Percentiles rank a stretch among this genome's conserved stretches.
phyloP scores from a whole-genome alignment of 2,888 invertebrate genomes.

The Ctenicera cuprea region DNA sequence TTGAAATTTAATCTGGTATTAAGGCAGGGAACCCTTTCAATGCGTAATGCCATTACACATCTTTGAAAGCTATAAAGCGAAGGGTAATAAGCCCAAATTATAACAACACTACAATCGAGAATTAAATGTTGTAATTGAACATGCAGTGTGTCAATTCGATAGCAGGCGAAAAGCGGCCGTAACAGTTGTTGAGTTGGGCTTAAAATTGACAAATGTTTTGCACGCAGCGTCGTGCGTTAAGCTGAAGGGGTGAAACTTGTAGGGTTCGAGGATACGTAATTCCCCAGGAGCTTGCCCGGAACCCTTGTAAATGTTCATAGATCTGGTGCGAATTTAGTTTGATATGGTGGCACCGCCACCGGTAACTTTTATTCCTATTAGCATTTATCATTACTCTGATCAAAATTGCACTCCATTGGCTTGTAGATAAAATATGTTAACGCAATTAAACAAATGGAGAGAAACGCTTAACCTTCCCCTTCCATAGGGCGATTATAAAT shows the following conservation, averaged over 20 bases:
- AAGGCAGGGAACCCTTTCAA: conserved; percentile 54
- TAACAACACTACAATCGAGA: conserved; percentile 65
- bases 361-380: conserved; percentile 22
- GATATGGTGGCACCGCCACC: conserved; percentile 38
- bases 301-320: conserved; percentile 61
- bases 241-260: conserved; percentile 60
- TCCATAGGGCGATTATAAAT: neutral
- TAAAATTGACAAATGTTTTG: conserved; percentile 62
- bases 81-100: conserved; percentile 65
- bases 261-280: conserved; percentile 55
- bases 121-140: conserved; percentile 65
- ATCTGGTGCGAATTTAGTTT: conserved; percentile 54
- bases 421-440: neutral
- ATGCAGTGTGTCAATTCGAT: conserved; percentile 59
- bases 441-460: no score
- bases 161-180: conserved; percentile 54
- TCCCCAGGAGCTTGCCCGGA: conserved; percentile 56
- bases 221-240: conserved; percentile 58
- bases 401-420: neutral
- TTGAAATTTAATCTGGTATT: conserved; percentile 58
- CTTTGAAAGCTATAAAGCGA: conserved; percentile 51
- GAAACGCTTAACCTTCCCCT: no score
- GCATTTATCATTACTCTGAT: neutral
- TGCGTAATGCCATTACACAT: conserved; percentile 58
- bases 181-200: conserved; percentile 56